A percentile compares a stretch with the other conserved stretches of the same genome.
Conservation (phyloP, 2,888 invertebrate genomes). For the Xylota sylvarum region DNA sequence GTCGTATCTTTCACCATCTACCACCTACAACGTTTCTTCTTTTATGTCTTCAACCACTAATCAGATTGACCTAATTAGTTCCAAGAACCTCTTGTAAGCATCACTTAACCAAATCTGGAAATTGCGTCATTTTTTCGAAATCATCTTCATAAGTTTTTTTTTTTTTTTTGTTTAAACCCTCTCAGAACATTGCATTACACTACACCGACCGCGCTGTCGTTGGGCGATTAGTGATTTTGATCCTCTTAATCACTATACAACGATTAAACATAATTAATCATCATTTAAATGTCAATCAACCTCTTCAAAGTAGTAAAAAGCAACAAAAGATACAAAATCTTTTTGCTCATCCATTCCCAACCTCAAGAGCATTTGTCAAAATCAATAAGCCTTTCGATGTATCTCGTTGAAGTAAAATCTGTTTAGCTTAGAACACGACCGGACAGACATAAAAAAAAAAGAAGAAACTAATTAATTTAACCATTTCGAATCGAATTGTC, state of each 20-base stretch:
- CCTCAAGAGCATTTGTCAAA: constrained; percentile 33
- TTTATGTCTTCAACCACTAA: neutral
- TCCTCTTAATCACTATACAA: constrained; percentile 10
- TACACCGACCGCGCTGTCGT: neutral
- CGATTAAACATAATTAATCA: constrained; percentile 38
- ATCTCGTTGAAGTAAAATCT: neutral
- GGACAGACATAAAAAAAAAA: neutral
- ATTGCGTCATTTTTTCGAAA: constrained; percentile 25
- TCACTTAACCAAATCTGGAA: neutral
- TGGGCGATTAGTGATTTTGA: constrained; percentile 14
- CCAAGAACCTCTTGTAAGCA: constrained; percentile 15
- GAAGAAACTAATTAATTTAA: constrained; percentile 26
- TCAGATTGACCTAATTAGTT: constrained; percentile 45
- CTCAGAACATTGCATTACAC: neutral
- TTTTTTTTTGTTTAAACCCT: neutral
- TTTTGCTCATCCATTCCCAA: constrained; percentile 1
- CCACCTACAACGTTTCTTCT: neutral
- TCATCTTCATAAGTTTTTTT: too few relatives aligned
- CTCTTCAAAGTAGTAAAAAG: constrained; percentile 21
- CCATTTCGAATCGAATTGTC: constrained; percentile 19
- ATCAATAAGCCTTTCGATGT: constrained; percentile 19
- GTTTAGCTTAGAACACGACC: constrained; percentile 8
- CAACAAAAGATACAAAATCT: constrained; percentile 13
- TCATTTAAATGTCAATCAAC: constrained; percentile 62
- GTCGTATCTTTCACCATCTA: neutral